These are phyloP conservation scores for Limnothrissa miodon DNA, from an alignment of 2,113 vertebrate species.

Conservation along the genomic window DNA sequence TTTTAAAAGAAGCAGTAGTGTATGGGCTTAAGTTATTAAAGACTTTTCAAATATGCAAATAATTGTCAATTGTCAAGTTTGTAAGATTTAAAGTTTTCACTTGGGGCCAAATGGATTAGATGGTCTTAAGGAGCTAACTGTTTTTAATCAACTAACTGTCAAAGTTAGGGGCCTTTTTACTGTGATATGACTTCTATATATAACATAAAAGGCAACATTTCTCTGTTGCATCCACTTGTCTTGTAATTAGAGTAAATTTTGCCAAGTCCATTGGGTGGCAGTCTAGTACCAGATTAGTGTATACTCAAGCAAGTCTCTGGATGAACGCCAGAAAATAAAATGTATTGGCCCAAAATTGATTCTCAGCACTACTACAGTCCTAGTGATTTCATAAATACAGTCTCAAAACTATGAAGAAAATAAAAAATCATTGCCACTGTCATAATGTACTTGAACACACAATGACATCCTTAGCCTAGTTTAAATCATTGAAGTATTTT, in stretches of 20 bases:
- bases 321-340: background rate
- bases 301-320: background rate
- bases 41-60: slow-evolving; percentile 16
- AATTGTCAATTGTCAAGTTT: background rate
- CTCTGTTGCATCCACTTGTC: background rate
- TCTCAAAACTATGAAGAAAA: no score
- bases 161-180: background rate
- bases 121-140: background rate
- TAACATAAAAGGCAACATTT: background rate
- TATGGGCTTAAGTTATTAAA: slow-evolving; percentile 12
- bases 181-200: background rate
- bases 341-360: background rate
- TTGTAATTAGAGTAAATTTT: background rate
- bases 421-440: no score
- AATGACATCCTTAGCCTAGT: no score
- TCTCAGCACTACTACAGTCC: background rate
- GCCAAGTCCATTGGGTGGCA: background rate
- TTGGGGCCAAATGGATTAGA: background rate
- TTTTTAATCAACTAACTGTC: background rate
- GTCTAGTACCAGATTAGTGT: background rate
- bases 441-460: no score
- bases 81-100: background rate
- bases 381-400: background rate
- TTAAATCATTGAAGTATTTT: no score
- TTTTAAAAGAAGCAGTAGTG: slow-evolving; percentile 14